Evolutionary conservation across 2,797 vertebrate genomes (phyloP), one percentile per base, ranked within the genome.

Genomic region (Acestrorhynchus altus): DNA sequence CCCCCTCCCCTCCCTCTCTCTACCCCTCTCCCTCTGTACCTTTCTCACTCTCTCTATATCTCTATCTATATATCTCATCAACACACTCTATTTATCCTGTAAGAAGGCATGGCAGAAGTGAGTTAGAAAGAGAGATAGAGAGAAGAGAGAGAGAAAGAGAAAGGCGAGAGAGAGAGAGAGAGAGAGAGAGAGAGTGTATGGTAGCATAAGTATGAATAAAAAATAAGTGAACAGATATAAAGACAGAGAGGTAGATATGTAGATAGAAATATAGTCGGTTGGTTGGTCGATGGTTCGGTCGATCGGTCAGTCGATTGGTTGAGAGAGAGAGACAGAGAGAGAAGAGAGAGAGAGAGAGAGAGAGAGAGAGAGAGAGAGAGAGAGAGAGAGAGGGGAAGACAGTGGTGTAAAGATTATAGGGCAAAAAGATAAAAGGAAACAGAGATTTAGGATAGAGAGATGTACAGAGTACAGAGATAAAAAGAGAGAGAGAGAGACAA

Each of bases 361-460:
- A 71, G 52, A 56, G 65, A 61, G 24, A 88, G 85, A 87, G 61
- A 85, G 89, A 71, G 54, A 72, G 22, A 76, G 67, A 59, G 69
- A 56, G 54, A 35, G 47, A 61, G 24, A n/a, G 49, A 8, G 1
- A 8, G 6, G 1, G 4, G 16, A 6, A 47, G 15, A 18, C 3
- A 47, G 8, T 1, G 8, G 2, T 35, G 31, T 35, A 35, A 35
- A 35, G 31, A 35, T 2, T 35, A 2, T 35, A 6, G 31, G 31
- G 47, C 4, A 16, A 52, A 52, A 52, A 52, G 49, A 18, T n/a
- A 52, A 26, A 10, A n/a, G 16, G 40, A 42, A 8, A 42, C n/a
- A n/a, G 40, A 8, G 13, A 2, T 15, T 16, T 6, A n/a, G 47
- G 8, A 42, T 42, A 42, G 9, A 42, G 3, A 42, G n/a, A n/a